A percentile compares a stretch with the other conserved stretches of the same genome.
These are phyloP conservation scores for Tetramorium bicarinatum DNA, from an alignment of 2,888 invertebrate species.

Conservation along the genomic window DNA sequence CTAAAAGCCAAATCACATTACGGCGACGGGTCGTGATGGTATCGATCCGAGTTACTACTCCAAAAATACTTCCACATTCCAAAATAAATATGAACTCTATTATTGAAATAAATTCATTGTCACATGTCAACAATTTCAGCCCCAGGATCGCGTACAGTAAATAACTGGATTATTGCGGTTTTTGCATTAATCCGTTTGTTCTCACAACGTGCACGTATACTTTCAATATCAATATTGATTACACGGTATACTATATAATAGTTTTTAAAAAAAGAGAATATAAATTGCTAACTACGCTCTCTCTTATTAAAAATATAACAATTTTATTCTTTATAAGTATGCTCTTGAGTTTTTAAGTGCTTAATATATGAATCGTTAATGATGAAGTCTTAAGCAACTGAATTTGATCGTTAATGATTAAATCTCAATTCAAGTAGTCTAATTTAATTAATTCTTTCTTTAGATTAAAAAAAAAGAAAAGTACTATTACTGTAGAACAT, in stretches of 20 bases:
- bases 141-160: not conserved
- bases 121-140: constrained; percentile 15
- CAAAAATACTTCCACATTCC: constrained; percentile 33
- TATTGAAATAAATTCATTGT: constrained; percentile 41
- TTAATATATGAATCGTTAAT: not conserved
- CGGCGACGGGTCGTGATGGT: not conserved
- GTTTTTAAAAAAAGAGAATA: not conserved
- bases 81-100: constrained; percentile 31
- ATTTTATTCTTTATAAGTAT: not conserved
- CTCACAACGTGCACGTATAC: not conserved
- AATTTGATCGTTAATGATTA: not conserved
- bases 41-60: constrained; percentile 37
- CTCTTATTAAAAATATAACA: not conserved
- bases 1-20: constrained; percentile 68
- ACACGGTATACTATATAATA: not conserved
- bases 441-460: not conserved
- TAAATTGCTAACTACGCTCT: not conserved
- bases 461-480: no score
- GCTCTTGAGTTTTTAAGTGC: not conserved
- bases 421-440: not conserved
- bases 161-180: constrained; percentile 35
- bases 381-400: not conserved
- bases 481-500: not conserved
- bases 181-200: constrained; percentile 26
- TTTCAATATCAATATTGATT: constrained; percentile 20